A percentile compares a stretch with the other conserved stretches of the same genome.
phyloP scores from a whole-genome alignment of 2,797 vertebrate species.

The Enteromius paludinosus region DNA sequence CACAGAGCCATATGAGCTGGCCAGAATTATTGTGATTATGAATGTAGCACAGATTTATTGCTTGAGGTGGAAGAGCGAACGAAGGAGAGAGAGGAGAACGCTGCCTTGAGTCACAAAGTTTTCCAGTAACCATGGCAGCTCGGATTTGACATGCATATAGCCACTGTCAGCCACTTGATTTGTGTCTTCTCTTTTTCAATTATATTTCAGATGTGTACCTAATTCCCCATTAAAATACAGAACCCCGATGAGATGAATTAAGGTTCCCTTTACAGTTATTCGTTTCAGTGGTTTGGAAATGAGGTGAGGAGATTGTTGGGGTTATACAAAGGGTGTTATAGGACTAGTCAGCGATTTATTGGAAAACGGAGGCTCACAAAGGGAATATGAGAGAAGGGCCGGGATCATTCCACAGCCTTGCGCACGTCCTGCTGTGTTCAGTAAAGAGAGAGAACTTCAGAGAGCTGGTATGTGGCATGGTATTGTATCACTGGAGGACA shows the following conservation, averaged over 20 bases:
- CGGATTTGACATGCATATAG: conserved; percentile 20
- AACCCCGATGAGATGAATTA: conserved; percentile 15
- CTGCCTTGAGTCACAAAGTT: conserved; percentile 37
- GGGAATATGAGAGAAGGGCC: conserved; percentile 33
- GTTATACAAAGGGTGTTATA: conserved; percentile 15
- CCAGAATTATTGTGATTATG: conserved; percentile 56
- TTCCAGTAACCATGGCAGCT: conserved; percentile 36
- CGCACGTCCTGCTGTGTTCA: neutral
- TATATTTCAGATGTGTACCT: conserved; percentile 14
- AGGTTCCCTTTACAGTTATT: neutral
- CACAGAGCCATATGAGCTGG: conserved; percentile 43
- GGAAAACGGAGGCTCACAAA: conserved; percentile 22
- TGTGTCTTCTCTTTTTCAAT: conserved; percentile 9
- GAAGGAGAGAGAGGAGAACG: conserved; percentile 2
- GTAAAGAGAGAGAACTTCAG: conserved; percentile 12
- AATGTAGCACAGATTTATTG: conserved; percentile 57
- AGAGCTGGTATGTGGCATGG: conserved; percentile 3
- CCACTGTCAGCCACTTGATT: conserved; percentile 22
- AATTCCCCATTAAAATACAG: conserved; percentile 9
- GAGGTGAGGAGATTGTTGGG: conserved; percentile 30
- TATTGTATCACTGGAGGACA: conserved; percentile 4
- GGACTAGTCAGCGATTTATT: conserved; percentile 38
- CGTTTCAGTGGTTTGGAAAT: conserved; percentile 3
- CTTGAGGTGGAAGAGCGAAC: conserved; percentile 27
- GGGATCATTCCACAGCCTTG: neutral